Evolutionary conservation across 2,797 vertebrate species (phyloP), one percentile per base, ranked within the genome.

Genomic region (Apogon talboti): DNA sequence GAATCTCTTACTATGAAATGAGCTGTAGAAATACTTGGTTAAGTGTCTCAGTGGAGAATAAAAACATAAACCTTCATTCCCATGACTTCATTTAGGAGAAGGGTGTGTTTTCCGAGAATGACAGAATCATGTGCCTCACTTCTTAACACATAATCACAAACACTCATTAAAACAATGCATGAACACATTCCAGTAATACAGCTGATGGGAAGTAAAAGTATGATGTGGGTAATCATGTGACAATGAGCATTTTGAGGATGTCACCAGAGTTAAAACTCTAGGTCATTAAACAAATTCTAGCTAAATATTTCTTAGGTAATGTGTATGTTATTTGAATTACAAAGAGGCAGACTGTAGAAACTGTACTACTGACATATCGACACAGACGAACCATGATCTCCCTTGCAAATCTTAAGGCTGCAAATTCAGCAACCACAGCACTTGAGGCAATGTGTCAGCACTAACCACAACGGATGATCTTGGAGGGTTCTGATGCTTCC

Each of bases 121-220:
- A 41, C 18, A 46, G 21, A 15, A 56, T 40, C 33, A 13, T 2
- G 21, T 42, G 35, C 47, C 42, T 48, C 16, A 18, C 21, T 21
- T 63, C 54, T 44, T 56, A 11, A 28, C 35, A 54, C 19, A 54
- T 46, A 37, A 46, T 41, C 9, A 28, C 10, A 37, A 11, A 35
- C 48, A 12, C 9, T 37, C 49, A 52, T 21, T 16, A 14, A 37
- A 35, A 43, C 16, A 52, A 11, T 21, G 37, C 15, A 40, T 7
- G 13, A 40, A 48, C 33, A 48, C 0, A n/a, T 12, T 44, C n/a
- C n/a, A 2, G 7, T 35, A 8, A 35, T 35, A 35, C 33, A 35
- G 33, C 33, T 35, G 33, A 35, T 2, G 33, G 33, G 33, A 28
- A 41, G 9, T 28, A 49, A 56, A 49, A 10, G 19, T 38, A 5